These are phyloP conservation scores for Apostichopus parvimensis DNA, from an alignment of 35 echinoderm and acorn worm species.

Conservation along the genomic window DNA sequence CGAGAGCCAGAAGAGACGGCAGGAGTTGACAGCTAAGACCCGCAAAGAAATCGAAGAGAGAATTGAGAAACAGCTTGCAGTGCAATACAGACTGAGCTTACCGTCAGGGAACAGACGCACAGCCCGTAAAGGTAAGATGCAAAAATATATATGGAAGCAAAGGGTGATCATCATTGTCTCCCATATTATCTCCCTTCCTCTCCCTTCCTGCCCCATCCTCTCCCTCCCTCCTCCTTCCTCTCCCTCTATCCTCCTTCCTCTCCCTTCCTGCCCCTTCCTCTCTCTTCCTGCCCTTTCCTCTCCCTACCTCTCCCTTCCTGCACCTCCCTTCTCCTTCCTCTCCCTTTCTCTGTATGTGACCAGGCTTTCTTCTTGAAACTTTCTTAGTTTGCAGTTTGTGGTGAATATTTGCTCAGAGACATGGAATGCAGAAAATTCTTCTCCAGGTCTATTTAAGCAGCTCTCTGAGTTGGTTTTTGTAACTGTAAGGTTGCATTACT, in stretches of 20 bases:
- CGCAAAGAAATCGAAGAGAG: slow-evolving; percentile 62
- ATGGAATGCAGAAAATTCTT: no score
- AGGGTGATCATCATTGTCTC: no score
- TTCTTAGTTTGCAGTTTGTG: background rate
- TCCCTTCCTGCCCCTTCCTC: background rate
- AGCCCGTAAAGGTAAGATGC: slow-evolving; percentile 62
- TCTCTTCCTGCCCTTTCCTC: background rate
- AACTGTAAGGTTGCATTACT: no score
- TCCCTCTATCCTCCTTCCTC: no score
- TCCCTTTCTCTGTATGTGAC: no score
- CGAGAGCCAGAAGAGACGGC: slow-evolving; percentile 65
- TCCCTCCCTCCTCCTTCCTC: no score
- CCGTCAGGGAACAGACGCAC: slow-evolving; percentile 7
- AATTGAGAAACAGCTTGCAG: slow-evolving; percentile 82
- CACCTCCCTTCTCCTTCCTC: no score
- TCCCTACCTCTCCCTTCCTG: no score
- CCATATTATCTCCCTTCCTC: background rate
- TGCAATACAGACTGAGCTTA: slow-evolving; percentile 78
- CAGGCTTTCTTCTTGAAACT: background rate
- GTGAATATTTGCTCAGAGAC: no score
- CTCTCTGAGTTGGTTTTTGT: no score
- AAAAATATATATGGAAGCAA: no score
- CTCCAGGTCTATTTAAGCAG: no score
- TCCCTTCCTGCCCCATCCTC: background rate
- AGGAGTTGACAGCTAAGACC: slow-evolving; percentile 70